Conservation (phyloP, 2,888 invertebrate genomes). For the Parochlus steinenii region DNA sequence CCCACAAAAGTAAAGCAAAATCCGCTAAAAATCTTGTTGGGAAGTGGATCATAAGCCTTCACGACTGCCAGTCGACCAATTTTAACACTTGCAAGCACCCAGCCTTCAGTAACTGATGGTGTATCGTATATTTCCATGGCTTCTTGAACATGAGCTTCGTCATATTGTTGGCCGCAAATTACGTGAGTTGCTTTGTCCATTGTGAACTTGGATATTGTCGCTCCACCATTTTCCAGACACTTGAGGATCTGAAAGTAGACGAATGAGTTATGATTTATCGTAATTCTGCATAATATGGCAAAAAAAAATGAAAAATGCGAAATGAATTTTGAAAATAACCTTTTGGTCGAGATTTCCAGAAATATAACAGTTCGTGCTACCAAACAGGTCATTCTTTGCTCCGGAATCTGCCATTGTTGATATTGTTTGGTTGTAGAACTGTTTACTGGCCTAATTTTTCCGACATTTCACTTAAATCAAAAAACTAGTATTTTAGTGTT, state of each 20-base stretch:
- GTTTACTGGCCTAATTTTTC: no score
- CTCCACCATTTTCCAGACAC: constrained; percentile 71
- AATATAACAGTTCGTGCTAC: no score
- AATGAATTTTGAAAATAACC: no score
- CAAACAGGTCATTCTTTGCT: no score
- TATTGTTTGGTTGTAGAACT: no score
- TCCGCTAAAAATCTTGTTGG: constrained; percentile 54
- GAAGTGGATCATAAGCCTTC: constrained; percentile 54
- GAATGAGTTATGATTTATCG: no score
- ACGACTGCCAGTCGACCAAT: constrained; percentile 45
- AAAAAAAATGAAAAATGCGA: no score
- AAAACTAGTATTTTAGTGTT: no score
- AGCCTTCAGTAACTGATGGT: constrained; percentile 73
- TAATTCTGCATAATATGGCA: no score
- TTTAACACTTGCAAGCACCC: constrained; percentile 56
- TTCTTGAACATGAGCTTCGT: constrained; percentile 74
- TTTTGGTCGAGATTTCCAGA: no score
- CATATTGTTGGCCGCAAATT: constrained; percentile 70
- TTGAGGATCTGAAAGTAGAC: constrained; percentile 48
- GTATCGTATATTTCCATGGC: constrained; percentile 87
- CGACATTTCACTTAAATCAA: no score
- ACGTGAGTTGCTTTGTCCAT: constrained; percentile 86
- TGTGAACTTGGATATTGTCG: constrained; percentile 72
- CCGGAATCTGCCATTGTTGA: no score
- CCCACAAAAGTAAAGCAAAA: constrained; percentile 61